These are phyloP conservation scores for Rhynchophorus ferrugineus DNA, from an alignment of 1,140 invertebrate species.

Conservation along the genomic window DNA sequence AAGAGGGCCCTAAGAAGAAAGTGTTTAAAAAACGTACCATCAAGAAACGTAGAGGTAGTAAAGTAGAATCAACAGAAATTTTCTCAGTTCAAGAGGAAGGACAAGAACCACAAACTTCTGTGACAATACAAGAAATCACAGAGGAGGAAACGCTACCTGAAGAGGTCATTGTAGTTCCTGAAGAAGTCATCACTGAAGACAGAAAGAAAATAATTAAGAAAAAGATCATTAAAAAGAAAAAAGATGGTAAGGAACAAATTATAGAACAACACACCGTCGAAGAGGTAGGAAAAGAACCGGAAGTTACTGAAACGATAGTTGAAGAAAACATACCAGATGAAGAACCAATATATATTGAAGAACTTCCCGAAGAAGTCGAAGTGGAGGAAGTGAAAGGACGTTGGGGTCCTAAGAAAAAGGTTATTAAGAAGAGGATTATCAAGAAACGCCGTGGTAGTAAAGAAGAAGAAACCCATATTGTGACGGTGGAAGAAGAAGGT, in stretches of 20 bases:
- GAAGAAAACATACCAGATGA: constrained; percentile 21
- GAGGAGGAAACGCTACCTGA: constrained; percentile 23
- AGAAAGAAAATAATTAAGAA: constrained; percentile 40
- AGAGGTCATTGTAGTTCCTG: constrained; percentile 18
- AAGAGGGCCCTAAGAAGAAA: constrained; percentile 36
- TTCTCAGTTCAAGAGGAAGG: constrained; percentile 45
- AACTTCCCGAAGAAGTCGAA: constrained; percentile 35
- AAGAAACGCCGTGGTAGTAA: constrained; percentile 34
- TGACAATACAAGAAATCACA: constrained; percentile 41
- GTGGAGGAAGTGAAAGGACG: constrained; percentile 28
- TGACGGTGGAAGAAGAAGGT: constrained; percentile 43
- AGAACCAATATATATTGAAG: constrained; percentile 34
- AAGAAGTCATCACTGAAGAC: constrained; percentile 29
- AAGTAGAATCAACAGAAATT: constrained; percentile 44
- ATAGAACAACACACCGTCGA: constrained; percentile 40
- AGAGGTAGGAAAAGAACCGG: constrained; percentile 38
- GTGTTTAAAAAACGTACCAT: constrained; percentile 38
- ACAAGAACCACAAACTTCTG: constrained; percentile 38
- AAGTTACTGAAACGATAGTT: constrained; percentile 32
- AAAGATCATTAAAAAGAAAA: constrained; percentile 36
- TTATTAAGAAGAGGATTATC: constrained; percentile 34
- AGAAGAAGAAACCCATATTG: constrained; percentile 42
- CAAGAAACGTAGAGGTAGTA: constrained; percentile 37
- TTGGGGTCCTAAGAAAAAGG: constrained; percentile 42
- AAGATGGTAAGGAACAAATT: constrained; percentile 35